Conservation (phyloP, 2,797 vertebrate genomes). For the Hyperoplus lanceolatus region DNA sequence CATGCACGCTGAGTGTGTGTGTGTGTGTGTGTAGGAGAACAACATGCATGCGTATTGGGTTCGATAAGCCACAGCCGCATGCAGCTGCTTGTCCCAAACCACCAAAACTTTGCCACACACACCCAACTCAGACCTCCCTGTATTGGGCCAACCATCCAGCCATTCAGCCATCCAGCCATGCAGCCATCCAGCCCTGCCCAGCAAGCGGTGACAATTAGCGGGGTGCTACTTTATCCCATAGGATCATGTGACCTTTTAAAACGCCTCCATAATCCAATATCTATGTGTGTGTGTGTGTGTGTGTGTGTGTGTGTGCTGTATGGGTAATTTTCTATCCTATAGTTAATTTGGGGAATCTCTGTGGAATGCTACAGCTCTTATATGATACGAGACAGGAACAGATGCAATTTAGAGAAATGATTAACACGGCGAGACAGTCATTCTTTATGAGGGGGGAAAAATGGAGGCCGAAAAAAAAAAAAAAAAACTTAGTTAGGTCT, state of each 20-base stretch:
- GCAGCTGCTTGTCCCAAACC: conserved; percentile 33
- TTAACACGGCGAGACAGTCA: conserved; percentile 3
- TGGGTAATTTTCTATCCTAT: conserved; percentile 7
- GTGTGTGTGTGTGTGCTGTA: not conserved
- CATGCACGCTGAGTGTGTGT: not conserved
- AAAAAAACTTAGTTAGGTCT: conserved; percentile 55
- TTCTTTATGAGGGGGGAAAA: conserved; percentile 23
- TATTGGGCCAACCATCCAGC: too few species aligned
- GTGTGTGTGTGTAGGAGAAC: conserved; percentile 8
- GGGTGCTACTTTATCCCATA: conserved; percentile 56
- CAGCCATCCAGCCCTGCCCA: conserved; percentile 30
- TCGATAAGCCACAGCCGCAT: conserved; percentile 51
- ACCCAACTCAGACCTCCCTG: conserved; percentile 58
- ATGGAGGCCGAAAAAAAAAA: conserved; percentile 8
- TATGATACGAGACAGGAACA: not conserved
- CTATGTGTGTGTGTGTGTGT: conserved; percentile 23
- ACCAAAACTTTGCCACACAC: not conserved
- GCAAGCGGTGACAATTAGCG: conserved; percentile 70
- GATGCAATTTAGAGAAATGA: conserved; percentile 13
- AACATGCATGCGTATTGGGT: conserved; percentile 2
- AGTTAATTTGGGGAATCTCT: conserved; percentile 33
- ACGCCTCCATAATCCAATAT: conserved; percentile 61
- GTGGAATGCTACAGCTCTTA: conserved; percentile 5
- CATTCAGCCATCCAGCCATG: conserved; percentile 10
- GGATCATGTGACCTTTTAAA: conserved; percentile 72